Percentiles rank a stretch among this genome's conserved stretches.
Evolutionary conservation across 2,888 invertebrate genomes (phyloP).

Genomic region (Rhagonycha fulva): DNA sequence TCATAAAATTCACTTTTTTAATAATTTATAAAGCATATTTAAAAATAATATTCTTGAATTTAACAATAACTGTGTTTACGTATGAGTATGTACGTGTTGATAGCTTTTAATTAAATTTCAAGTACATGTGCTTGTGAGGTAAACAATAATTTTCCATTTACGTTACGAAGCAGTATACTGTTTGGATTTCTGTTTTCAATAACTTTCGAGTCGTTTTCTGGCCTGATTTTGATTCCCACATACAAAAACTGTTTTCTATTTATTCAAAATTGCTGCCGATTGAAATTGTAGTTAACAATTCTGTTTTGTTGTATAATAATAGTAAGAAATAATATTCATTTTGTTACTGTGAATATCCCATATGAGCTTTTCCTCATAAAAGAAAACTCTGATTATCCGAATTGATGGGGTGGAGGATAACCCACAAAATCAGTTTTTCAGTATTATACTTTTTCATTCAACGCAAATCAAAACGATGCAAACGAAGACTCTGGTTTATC

Average conservation of each 20-base stretch:
- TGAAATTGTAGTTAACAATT: no score
- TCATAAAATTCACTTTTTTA: background rate
- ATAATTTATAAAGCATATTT: background rate
- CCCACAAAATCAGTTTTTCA: no score
- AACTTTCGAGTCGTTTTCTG: background rate
- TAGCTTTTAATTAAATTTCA: background rate
- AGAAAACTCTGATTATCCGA: no score
- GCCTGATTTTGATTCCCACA: background rate
- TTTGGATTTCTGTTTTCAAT: background rate
- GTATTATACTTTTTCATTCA: no score
- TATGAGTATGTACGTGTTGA: background rate
- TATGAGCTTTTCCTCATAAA: no score
- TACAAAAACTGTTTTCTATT: background rate
- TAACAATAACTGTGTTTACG: background rate
- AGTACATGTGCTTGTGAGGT: background rate
- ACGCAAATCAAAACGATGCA: no score
- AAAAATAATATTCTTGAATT: background rate
- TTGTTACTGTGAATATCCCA: no score
- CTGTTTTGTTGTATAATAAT: no score
- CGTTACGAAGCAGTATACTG: background rate
- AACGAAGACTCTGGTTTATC: no score
- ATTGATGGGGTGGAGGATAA: no score
- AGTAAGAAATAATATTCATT: no score
- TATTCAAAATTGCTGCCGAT: no score
- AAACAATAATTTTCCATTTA: background rate